phyloP scores from a whole-genome alignment of 2,797 vertebrate species.

The Harpagifer antarcticus region DNA sequence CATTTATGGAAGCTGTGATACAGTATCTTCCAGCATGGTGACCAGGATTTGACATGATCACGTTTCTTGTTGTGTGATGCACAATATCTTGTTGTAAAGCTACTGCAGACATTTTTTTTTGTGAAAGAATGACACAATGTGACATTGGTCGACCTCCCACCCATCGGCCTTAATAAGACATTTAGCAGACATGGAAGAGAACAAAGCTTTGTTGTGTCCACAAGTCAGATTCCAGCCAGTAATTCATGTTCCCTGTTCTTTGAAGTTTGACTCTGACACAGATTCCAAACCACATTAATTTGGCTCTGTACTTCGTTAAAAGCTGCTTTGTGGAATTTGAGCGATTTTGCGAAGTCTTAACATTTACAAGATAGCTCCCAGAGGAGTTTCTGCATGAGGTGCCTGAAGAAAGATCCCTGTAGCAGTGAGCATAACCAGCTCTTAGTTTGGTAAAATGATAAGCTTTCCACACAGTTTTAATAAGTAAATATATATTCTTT shows the following conservation, averaged over 20 bases:
- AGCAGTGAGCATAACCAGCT: conserved; percentile 9
- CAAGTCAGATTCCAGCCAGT: conserved; percentile 60
- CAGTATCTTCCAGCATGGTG: conserved; percentile 43
- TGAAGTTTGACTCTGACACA: conserved; percentile 66
- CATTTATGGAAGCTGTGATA: conserved; percentile 70
- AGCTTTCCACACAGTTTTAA: conserved; percentile 8
- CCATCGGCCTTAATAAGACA: conserved; percentile 26
- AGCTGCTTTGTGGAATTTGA: conserved; percentile 41
- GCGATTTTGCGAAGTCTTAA: conserved; percentile 39
- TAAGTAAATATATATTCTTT: conserved; percentile 9
- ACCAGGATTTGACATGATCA: conserved; percentile 27
- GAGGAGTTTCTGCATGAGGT: conserved; percentile 25
- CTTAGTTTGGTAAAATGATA: conserved; percentile 11
- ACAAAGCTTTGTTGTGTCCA: conserved; percentile 63
- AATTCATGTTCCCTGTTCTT: conserved; percentile 71
- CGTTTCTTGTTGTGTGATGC: conserved; percentile 6
- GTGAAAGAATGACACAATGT: conserved; percentile 28
- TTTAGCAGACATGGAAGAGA: conserved; percentile 39
- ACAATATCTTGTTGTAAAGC: conserved; percentile 12
- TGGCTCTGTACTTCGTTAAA: conserved; percentile 54
- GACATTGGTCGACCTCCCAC: conserved; percentile 40
- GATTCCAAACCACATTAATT: conserved; percentile 71
- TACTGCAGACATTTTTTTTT: conserved; percentile 49
- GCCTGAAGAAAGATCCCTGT: conserved; percentile 7
- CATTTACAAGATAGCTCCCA: conserved; percentile 47